phyloP scores from a whole-genome alignment of 2,888 invertebrate genomes.

The Tetrapedia diversipes region DNA sequence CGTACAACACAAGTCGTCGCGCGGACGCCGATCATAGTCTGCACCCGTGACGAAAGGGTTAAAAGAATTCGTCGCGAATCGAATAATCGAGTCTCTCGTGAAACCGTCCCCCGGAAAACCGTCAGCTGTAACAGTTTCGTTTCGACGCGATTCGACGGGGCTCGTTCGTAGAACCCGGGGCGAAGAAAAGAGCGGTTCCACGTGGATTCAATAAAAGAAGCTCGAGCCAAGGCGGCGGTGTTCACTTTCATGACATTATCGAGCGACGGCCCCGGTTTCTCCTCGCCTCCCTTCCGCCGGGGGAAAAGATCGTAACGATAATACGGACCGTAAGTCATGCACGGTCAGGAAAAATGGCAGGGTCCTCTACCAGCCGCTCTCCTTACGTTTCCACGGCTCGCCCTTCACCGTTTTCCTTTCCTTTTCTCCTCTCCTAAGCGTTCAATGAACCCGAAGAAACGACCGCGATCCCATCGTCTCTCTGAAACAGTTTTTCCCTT shows the following conservation, averaged over 20 bases:
- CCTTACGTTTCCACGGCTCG: slow-evolving; percentile 44
- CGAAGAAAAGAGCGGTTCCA: slow-evolving; percentile 57
- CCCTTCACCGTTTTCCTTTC: neutral
- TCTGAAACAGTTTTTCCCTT: slow-evolving; percentile 25
- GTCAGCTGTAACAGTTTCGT: slow-evolving; percentile 47
- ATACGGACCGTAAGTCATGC: slow-evolving; percentile 68
- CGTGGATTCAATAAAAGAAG: slow-evolving; percentile 69
- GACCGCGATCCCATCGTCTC: slow-evolving; percentile 33
- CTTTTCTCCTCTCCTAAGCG: slow-evolving; percentile 16
- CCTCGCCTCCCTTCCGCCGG: slow-evolving; percentile 21
- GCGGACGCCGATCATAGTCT: too few species aligned
- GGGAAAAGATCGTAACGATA: slow-evolving; percentile 65
- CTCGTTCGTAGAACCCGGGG: slow-evolving; percentile 60
- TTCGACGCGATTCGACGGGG: slow-evolving; percentile 33
- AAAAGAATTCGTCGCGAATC: slow-evolving; percentile 33
- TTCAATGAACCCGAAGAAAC: slow-evolving; percentile 60
- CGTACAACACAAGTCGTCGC: too few species aligned
- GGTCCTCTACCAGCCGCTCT: slow-evolving; percentile 29
- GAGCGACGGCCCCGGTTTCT: slow-evolving; percentile 47
- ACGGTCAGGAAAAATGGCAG: slow-evolving; percentile 48
- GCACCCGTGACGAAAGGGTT: too few species aligned
- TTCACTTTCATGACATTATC: slow-evolving; percentile 69
- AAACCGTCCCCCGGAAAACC: slow-evolving; percentile 21
- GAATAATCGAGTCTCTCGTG: slow-evolving; percentile 43
- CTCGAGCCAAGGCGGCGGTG: slow-evolving; percentile 48